phyloP scores from a whole-genome alignment of 2,113 vertebrate genomes.

The Chloropsis cyanopogon region DNA sequence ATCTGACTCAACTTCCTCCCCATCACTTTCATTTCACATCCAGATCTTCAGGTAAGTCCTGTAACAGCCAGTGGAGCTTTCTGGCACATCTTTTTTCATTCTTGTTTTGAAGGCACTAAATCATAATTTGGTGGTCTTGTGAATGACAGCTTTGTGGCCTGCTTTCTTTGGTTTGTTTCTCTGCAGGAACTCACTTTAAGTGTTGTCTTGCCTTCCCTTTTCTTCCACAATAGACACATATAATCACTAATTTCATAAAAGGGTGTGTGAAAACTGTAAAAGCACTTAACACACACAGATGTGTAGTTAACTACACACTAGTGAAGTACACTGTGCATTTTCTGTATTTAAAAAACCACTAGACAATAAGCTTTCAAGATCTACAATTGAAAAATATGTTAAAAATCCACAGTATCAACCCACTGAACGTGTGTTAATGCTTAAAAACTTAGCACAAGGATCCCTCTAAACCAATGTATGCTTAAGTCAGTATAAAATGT shows the following conservation, averaged over 20 bases:
- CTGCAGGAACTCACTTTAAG: neutral
- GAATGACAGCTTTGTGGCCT: neutral
- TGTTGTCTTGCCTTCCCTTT: neutral
- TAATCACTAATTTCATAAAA: neutral
- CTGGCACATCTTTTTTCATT: neutral
- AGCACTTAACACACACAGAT: neutral
- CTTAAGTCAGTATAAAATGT: neutral
- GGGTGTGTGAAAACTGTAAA: neutral
- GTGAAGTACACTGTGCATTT: neutral
- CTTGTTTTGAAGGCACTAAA: neutral
- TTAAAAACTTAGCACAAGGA: neutral
- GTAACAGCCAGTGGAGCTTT: neutral
- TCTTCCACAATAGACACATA: neutral
- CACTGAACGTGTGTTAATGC: neutral
- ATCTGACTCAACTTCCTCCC: neutral
- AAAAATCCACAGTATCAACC: neutral
- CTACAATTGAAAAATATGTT: neutral
- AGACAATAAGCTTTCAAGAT: neutral
- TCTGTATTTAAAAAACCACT: neutral
- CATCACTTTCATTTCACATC: neutral
- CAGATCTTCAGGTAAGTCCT: neutral
- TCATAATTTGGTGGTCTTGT: neutral
- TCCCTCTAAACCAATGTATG: neutral
- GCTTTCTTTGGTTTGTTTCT: neutral
- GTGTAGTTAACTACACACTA: neutral